Percentiles rank a stretch among this genome's conserved stretches.
These are phyloP conservation scores for Chelon auratus DNA, from an alignment of 2,797 vertebrate genomes.

Conservation along the genomic window DNA sequence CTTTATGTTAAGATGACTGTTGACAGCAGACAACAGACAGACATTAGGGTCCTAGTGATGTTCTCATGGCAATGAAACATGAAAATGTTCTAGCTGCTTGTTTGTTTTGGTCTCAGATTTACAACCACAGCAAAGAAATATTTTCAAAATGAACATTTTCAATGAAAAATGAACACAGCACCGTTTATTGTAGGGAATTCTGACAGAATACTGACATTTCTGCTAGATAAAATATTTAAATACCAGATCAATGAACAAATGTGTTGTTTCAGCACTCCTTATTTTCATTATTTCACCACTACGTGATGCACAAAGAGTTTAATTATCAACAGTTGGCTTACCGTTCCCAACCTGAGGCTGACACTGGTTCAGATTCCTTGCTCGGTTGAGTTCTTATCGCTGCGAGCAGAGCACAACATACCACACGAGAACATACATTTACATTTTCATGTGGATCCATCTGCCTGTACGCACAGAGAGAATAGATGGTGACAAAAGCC, in stretches of 20 bases:
- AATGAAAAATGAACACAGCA: too few species aligned
- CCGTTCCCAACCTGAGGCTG: constrained; percentile 36
- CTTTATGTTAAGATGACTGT: neutral
- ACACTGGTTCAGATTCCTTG: constrained; percentile 30
- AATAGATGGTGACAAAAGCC: constrained; percentile 63
- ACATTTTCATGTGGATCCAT: constrained; percentile 63
- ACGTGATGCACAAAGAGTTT: constrained; percentile 2
- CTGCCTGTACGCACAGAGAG: constrained; percentile 46
- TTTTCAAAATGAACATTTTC: too few species aligned
- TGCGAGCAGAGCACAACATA: constrained; percentile 32
- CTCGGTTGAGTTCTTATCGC: constrained; percentile 20
- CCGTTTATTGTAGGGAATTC: neutral
- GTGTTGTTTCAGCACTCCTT: constrained; percentile 1
- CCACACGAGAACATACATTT: constrained; percentile 39
- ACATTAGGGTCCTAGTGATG: neutral
- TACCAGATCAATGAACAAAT: neutral
- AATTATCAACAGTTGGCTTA: constrained; percentile 45
- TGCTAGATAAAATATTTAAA: neutral
- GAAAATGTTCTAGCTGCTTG: neutral
- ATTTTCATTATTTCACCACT: neutral
- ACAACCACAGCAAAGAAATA: too few species aligned
- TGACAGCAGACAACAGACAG: neutral
- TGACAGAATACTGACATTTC: neutral
- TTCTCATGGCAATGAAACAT: neutral
- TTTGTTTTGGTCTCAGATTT: neutral